phyloP scores from a whole-genome alignment of 2,113 vertebrate genomes.

The Rhinogobius similis region DNA sequence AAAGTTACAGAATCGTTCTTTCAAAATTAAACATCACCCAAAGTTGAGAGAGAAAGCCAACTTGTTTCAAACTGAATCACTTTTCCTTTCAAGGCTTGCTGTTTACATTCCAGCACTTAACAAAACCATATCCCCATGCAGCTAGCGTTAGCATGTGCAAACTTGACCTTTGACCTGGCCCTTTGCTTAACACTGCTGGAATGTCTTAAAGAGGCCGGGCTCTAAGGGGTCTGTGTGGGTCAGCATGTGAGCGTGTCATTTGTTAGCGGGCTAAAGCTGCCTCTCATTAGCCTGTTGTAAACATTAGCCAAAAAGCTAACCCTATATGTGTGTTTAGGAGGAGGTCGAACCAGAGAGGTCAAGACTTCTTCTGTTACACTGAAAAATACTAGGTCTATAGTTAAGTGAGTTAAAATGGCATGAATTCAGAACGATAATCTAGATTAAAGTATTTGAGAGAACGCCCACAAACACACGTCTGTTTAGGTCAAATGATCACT shows the following conservation, averaged over 20 bases:
- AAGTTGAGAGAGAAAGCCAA: background rate
- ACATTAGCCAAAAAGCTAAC: slow-evolving; percentile 41
- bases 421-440: no score
- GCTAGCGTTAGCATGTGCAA: background rate
- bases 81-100: background rate
- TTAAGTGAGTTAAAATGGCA: no score
- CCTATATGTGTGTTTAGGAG: slow-evolving; percentile 22
- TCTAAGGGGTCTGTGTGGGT: background rate
- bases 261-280: slow-evolving; percentile 37
- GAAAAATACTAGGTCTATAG: no score
- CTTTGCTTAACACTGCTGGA: slow-evolving; percentile 6
- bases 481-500: no score
- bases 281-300: slow-evolving; percentile 50
- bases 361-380: no score
- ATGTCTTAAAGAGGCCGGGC: slow-evolving; percentile 14
- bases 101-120: background rate
- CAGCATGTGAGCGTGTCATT: slow-evolving; percentile 6
- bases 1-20: no score
- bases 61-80: background rate
- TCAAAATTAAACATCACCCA: no score
- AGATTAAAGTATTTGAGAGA: no score
- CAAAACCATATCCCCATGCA: background rate
- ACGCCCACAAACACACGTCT: no score
- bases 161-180: slow-evolving; percentile 12
- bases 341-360: slow-evolving; percentile 44